Evolutionary conservation across 2,888 invertebrate genomes (phyloP).

Genomic region (Dryobota labecula): DNA sequence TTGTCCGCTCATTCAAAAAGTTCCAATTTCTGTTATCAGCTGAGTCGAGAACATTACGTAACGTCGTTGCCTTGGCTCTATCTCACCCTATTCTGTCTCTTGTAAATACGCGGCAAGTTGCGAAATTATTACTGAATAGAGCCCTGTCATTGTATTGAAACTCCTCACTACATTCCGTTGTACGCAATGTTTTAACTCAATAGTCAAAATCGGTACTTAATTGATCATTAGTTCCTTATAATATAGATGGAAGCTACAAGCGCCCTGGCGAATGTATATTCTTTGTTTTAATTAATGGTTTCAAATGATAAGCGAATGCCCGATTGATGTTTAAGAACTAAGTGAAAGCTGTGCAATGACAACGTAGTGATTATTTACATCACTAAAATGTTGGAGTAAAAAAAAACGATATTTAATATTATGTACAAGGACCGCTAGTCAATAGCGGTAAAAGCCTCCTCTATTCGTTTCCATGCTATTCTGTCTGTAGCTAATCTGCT

Average conservation of each 20-base stretch:
- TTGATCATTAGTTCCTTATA: not conserved
- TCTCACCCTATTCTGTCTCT: constrained; percentile 32
- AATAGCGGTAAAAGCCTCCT: too few species aligned
- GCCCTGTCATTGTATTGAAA: not conserved
- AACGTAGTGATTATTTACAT: not conserved
- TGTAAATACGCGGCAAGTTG: constrained; percentile 26
- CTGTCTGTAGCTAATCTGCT: too few species aligned
- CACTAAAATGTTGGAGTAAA: not conserved
- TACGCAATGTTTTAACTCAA: not conserved
- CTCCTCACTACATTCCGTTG: constrained; percentile 1
- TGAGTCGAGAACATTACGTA: constrained; percentile 51
- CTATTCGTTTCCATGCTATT: too few species aligned
- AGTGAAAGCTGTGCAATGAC: constrained; percentile 27
- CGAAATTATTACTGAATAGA: constrained; percentile 24
- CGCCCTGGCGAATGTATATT: constrained; percentile 39
- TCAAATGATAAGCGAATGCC: constrained; percentile 34
- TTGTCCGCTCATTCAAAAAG: constrained; percentile 41
- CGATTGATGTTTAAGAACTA: not conserved
- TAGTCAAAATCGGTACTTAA: not conserved
- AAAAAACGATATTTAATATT: too few species aligned
- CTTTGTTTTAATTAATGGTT: constrained; percentile 14
- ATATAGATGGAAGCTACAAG: constrained; percentile 8
- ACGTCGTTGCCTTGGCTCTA: constrained; percentile 53
- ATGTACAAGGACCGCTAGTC: too few species aligned
- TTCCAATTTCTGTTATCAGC: constrained; percentile 58